Evolutionary conservation across 2,888 invertebrate species (phyloP), one percentile per base, ranked within the genome.

Genomic region (Cosmopolites sordidus): DNA sequence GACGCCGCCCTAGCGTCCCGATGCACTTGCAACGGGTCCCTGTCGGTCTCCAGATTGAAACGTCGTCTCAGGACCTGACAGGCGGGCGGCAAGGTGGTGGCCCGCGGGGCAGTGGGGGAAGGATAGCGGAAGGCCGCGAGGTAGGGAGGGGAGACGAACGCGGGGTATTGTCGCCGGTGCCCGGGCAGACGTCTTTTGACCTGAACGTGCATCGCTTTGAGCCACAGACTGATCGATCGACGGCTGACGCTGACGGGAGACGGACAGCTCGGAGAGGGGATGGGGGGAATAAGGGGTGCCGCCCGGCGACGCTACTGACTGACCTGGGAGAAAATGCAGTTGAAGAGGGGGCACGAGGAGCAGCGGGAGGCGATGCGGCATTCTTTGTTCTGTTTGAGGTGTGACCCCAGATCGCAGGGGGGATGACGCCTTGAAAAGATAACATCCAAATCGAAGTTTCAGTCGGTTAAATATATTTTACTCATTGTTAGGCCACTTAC

Each of bases 131-230:
- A 14, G 33, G 15, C 15, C 14, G 22, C 22, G 22, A 22, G 8
- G 33, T 9, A 33, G 37, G 38, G 46, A 37, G 50, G 43, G 8
- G 4, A 22, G 8, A 8, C 12, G 8, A 38, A 33, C 47, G 58
- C 38, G 58, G 42, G 48, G 52, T 53, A 56, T 58, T 58, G 58
- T 58, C 58, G 58, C 58, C 69, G 72, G 64, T 63, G 72, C 74
- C 73, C 73, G 73, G 73, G 73, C 73, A 73, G 73, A 73, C 73
- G 73, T 73, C 73, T 73, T 73, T 73, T 73, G 73, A 73, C 73
- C 72, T 71, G 71, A 66, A 45, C 71, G 69, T 73, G 73, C 72
- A 73, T 74, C 73, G 73, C 73, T 73, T 73, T 73, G 73, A 73
- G 73, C 73, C 72, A 73, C 73, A 72, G 73, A 71, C 62, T 64